Evolutionary conservation across 2,888 invertebrate genomes (phyloP), one percentile per base, ranked within the genome.

Genomic region (Zeuzera pyrina): DNA sequence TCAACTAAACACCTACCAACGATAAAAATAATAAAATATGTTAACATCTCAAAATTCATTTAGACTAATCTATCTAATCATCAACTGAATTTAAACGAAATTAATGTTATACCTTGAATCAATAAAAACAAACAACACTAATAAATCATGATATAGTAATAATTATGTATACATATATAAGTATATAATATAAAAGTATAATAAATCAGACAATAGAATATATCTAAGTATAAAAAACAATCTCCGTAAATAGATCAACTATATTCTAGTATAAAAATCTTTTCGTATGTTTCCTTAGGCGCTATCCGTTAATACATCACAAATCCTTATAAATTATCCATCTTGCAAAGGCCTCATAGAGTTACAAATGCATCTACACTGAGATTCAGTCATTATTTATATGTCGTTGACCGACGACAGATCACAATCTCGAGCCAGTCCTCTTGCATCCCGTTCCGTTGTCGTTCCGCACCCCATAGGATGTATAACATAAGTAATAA

Each of bases 311-410:
- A 79, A 79, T 78, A 81, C 83, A 84, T 84, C 84, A 84, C 84
- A 84, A 79, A 74, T 74, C 79, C 77, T 84, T 84, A 79, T 73
- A 73, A 81, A 74, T 76, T 76, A 76, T 78, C 84, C 83, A 79
- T 81, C 81, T 76, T 72, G 76, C 83, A 73, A 84, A 83, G 84
- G 84, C 84, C 83, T 83, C 83, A 79, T 79, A 74, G 81, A 83
- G n/a, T 81, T 76, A 79, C 73, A 81, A 83, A 84, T 84, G 84
- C 84, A 84, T 83, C 83, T 84, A 84, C 78, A 78, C 70, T 83
- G 84, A 84, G 84, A 84, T 84, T 84, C 84, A 83, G 83, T 84
- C 83, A 79, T 74, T 83, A 78, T 83, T 83, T 83, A 81, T 83
- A 79, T 73, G 83, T 83, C 83, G 83, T 73, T 81, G 83, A 83